These are phyloP conservation scores for Drosophila bocki DNA, from an alignment of 1,140 invertebrate species.

Conservation along the genomic window DNA sequence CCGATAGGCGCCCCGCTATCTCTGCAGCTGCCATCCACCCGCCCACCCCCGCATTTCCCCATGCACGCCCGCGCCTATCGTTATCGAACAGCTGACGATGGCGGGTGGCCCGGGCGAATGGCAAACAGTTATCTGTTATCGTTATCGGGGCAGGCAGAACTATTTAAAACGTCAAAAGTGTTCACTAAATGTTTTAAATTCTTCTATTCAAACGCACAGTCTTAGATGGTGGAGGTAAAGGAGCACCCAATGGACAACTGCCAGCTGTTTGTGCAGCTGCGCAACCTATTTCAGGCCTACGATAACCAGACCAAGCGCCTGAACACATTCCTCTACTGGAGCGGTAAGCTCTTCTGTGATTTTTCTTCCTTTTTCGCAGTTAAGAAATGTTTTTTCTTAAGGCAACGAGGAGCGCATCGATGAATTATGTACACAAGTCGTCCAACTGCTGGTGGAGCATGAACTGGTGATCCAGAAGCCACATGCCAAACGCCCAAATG, in stretches of 20 bases:
- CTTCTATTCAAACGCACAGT: not conserved
- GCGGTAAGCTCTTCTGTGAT: constrained; percentile 21
- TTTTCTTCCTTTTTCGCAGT: not conserved
- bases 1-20: constrained; percentile 55
- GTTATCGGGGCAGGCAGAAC: not conserved
- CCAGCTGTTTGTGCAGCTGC: constrained; percentile 39
- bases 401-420: constrained; percentile 54
- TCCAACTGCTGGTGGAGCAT: constrained; percentile 34
- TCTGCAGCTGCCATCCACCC: constrained; percentile 9
- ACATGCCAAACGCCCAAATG: not conserved
- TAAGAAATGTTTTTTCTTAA: no score
- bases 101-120: not conserved
- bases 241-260: constrained; percentile 41
- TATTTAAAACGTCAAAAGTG: not conserved
- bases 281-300: constrained; percentile 11
- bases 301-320: constrained; percentile 9
- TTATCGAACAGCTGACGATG: constrained; percentile 20
- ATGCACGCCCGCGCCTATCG: constrained; percentile 2
- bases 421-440: constrained; percentile 18
- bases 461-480: constrained; percentile 19
- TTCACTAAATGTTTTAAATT: not conserved
- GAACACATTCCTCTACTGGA: constrained; percentile 28
- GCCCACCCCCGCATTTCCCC: constrained; percentile 6
- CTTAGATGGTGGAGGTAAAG: constrained; percentile 10
- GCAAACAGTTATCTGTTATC: not conserved